These are phyloP conservation scores for Hemichromis elongatus DNA, from an alignment of 2,113 vertebrate genomes.

Conservation along the genomic window DNA sequence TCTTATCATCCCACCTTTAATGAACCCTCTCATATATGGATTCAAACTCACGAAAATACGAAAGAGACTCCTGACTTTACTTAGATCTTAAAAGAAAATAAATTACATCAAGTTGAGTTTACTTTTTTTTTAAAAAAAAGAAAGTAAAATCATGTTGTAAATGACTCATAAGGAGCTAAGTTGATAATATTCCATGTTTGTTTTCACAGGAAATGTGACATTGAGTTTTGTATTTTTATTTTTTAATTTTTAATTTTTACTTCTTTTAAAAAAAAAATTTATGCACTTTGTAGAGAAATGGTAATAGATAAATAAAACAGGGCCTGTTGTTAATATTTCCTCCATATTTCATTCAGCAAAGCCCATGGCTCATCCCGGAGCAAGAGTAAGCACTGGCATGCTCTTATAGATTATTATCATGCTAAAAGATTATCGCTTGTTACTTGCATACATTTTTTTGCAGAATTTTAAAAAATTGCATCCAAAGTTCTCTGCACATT, in stretches of 20 bases:
- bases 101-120: not conserved
- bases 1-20: constrained; percentile 32
- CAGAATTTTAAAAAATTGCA: not conserved
- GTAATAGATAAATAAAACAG: not conserved
- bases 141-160: not conserved
- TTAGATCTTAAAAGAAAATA: not conserved
- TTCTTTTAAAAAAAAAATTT: too few species aligned
- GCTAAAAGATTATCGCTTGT: not conserved
- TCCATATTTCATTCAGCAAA: not conserved
- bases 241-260: not conserved
- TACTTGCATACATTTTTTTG: not conserved
- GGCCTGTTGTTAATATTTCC: not conserved
- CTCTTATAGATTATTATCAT: not conserved
- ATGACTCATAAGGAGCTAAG: not conserved
- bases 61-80: constrained; percentile 4
- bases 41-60: constrained; percentile 44
- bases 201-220: not conserved
- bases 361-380: not conserved
- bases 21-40: constrained; percentile 47
- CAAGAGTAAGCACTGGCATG: not conserved
- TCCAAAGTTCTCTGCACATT: not conserved
- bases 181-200: not conserved
- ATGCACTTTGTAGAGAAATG: not conserved
- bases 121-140: not conserved
- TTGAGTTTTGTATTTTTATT: not conserved